Base-by-base conservation (phyloP, 92 coral and sea anemone species). In the Anthopleura xanthogrammica region DNA sequence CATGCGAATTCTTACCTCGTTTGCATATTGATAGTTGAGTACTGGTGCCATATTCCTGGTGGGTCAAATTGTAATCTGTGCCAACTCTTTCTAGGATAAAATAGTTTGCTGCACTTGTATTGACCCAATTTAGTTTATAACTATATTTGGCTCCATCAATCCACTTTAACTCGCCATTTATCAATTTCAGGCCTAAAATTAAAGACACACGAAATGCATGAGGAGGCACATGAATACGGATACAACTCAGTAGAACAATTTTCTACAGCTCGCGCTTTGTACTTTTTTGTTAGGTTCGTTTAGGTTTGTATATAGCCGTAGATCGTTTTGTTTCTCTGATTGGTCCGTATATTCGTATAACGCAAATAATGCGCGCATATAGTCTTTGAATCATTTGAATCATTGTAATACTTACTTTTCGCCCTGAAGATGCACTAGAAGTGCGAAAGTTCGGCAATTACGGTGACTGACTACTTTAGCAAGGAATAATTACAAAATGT, bases 1-100 rank as follows among this genome's bases (percentile, higher is more conserved):
- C 20, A 60, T 2, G 19, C 16, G 65, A 20, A 20, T 20, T 4
- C 42, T 66, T 80, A 80, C 83, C 83, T 16, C 76, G 42, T 80
- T 80, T 80, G 41, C 83, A 80, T 40, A 80, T 43, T 39, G 22
- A 22, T 55, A 70, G 10, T 2, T 7, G 11, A 64, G 19, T 16
- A 17, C 8, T 8, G 16, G 19, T 64, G 7, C 16, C 19, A 19
- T 43, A 43, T 5, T 20, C 11, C 24, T 13, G n/a, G 17, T 36
- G 75, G 40, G 1, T 66, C 76, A 76, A 72, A 12, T 40, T 72
- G 77, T 72, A 72, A 42, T 39, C 77, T 62, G 52, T 10, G 20
- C 22, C 81, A 29, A 2, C 52, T 66, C 52, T 72, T 56, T 42
- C 16, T 75, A 72, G 9, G 9, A 11, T 24, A 72, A 68, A 81